Base-by-base conservation (phyloP, 2,888 invertebrate species). In the Phoenoteleia sp. region DNA sequence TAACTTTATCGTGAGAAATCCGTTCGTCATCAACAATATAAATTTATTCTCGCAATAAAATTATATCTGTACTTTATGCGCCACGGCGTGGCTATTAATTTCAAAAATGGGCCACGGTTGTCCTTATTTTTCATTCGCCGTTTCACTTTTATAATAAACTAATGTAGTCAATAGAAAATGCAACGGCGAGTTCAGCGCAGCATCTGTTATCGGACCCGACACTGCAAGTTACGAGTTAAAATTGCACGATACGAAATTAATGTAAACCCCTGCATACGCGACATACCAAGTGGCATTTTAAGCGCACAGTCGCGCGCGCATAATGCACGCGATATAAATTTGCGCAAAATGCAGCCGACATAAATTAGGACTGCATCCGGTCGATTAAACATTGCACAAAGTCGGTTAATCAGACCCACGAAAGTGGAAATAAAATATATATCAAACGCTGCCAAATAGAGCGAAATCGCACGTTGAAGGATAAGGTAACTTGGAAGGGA, bases 391-490 rank as follows among this genome's bases (percentile, higher is more conserved):
- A 66, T 74, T 42, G 62, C 62, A 58, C 56, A 76, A 76, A 66
- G 58, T 76, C 66, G 76, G 76, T 76, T 76, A 76, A 76, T 76
- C 76, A 76, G 66, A 76, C 45, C 66, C 47, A 67, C 54, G 66
- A 76, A 76, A 58, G 76, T 76, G 47, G 76, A 76, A 75, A 66
- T 75, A 75, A 75, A 75, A 75, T 75, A 75, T 64, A 75, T 62
- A 64, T 75, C 19, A 45, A 29, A 52, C 29, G 54, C 29, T 64
- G 75, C 74, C 52, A 74, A 74, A 74, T 74, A 36, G 62, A 52
- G 72, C 42, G 60, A 29, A 71, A 7, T 58, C 56, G 45, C 11
- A 27, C 13, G 47, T 64, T 29, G 64, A 64, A 47, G 19, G 64
- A 27, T 64, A 39, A 2, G 23, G 4, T 21, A 36, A 19, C n/a